Evolutionary conservation across 2,888 invertebrate species (phyloP).

Genomic region (Alitta virens): DNA sequence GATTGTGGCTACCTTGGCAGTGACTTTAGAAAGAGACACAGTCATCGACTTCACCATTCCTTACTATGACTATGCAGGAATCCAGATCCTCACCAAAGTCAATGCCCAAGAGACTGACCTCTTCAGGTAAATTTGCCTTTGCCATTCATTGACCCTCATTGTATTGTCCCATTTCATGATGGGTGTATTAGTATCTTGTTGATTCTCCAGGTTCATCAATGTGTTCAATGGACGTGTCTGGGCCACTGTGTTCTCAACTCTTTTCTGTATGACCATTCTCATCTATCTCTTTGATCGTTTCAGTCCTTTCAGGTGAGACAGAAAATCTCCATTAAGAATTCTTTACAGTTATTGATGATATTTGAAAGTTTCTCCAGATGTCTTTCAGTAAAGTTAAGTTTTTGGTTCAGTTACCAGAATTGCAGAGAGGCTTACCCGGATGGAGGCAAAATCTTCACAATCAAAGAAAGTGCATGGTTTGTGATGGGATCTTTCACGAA

Average conservation of each 20-base stretch:
- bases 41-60: conserved; percentile 34
- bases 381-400: too few relatives aligned
- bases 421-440: conserved; percentile 78
- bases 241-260: conserved; percentile 78
- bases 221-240: conserved; percentile 84
- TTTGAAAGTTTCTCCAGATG: too few relatives aligned
- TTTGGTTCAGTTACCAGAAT: conserved; percentile 75
- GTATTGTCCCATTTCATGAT: neutral
- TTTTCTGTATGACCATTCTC: conserved; percentile 80
- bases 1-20: conserved; percentile 34
- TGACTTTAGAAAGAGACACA: conserved; percentile 29
- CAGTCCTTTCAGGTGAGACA: conserved; percentile 64
- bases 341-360: too few relatives aligned
- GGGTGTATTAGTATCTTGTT: neutral
- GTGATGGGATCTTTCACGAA: conserved; percentile 89
- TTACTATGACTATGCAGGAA: conserved; percentile 36
- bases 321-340: too few relatives aligned
- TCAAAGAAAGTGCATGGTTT: conserved; percentile 93
- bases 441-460: conserved; percentile 77
- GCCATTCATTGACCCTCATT: neutral
- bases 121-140: neutral
- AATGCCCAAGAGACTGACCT: conserved; percentile 21
- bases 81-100: conserved; percentile 36
- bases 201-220: neutral
- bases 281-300: conserved; percentile 86